A percentile compares a stretch with the other conserved stretches of the same genome.
phyloP scores from a whole-genome alignment of 2,113 vertebrate genomes.

The Balaenoptera acutorostrata region DNA sequence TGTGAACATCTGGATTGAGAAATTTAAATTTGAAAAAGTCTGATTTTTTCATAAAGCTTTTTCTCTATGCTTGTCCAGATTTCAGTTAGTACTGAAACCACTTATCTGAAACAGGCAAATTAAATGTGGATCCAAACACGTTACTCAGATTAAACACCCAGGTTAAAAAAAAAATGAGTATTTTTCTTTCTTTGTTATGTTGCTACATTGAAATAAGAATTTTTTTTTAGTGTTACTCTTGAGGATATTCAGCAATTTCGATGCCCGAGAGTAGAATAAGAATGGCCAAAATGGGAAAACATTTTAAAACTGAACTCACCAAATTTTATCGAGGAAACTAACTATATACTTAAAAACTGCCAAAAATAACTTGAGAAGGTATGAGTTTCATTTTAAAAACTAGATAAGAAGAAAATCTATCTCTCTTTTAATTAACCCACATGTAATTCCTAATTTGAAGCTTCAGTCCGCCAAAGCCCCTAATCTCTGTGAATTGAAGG shows the following conservation, averaged over 20 bases:
- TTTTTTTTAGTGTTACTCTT: not conserved
- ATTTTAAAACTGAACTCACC: not conserved
- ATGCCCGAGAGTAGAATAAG: not conserved
- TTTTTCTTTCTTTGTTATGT: not conserved
- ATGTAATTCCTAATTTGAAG: not conserved
- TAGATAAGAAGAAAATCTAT: not conserved
- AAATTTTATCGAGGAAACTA: not conserved
- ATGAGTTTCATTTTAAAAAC: not conserved
- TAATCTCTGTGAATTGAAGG: not conserved
- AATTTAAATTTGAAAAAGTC: conserved; percentile 17
- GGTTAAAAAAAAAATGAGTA: not conserved
- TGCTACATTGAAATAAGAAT: not conserved
- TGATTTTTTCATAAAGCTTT: not conserved
- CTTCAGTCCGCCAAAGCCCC: not conserved
- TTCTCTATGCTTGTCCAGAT: not conserved
- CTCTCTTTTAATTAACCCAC: not conserved
- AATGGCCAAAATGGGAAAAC: not conserved
- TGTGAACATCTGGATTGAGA: conserved; percentile 39
- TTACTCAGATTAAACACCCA: not conserved
- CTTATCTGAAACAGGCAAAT: not conserved
- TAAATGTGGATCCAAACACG: not conserved
- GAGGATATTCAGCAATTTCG: not conserved
- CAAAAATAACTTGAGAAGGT: not conserved
- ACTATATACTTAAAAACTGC: not conserved
- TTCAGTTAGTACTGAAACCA: not conserved